These are phyloP conservation scores for Danaus chrysippus DNA, from an alignment of 2,888 invertebrate genomes.

Conservation along the genomic window DNA sequence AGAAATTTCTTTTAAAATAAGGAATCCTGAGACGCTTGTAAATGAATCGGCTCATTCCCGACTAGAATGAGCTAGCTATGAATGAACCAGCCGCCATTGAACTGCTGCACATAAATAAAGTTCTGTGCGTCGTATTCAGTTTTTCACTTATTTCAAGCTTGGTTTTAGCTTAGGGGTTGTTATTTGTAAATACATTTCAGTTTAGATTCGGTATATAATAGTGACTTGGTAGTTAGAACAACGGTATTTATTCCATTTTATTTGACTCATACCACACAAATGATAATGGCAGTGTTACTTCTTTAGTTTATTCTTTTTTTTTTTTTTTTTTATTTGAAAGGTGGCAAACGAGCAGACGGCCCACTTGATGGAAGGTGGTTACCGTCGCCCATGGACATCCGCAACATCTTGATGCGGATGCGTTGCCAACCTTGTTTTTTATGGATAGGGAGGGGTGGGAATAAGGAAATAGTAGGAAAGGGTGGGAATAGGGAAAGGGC, in stretches of 20 bases:
- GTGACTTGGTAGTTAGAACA: constrained; percentile 10
- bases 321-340: too few relatives aligned
- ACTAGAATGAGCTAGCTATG: constrained; percentile 25
- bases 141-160: constrained; percentile 23
- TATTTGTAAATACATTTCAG: constrained; percentile 15
- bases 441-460: too few relatives aligned
- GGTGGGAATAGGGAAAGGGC: too few relatives aligned
- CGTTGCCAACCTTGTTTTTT: too few relatives aligned
- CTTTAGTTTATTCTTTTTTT: too few relatives aligned
- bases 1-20: constrained; percentile 55
- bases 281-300: background rate
- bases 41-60: constrained; percentile 44
- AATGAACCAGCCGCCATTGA: constrained; percentile 20
- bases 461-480: too few relatives aligned
- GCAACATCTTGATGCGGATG: too few relatives aligned
- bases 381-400: too few relatives aligned
- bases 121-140: constrained; percentile 22
- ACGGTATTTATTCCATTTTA: constrained; percentile 17
- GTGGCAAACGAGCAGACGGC: too few relatives aligned
- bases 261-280: constrained; percentile 6
- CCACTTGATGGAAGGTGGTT: too few relatives aligned
- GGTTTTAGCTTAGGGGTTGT: constrained; percentile 9
- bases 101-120: constrained; percentile 26
- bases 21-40: constrained; percentile 43
- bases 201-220: constrained; percentile 16